Percentiles rank a stretch among this genome's conserved stretches.
Conservation (phyloP, 2,113 vertebrate genomes). For the Bungarus multicinctus region DNA sequence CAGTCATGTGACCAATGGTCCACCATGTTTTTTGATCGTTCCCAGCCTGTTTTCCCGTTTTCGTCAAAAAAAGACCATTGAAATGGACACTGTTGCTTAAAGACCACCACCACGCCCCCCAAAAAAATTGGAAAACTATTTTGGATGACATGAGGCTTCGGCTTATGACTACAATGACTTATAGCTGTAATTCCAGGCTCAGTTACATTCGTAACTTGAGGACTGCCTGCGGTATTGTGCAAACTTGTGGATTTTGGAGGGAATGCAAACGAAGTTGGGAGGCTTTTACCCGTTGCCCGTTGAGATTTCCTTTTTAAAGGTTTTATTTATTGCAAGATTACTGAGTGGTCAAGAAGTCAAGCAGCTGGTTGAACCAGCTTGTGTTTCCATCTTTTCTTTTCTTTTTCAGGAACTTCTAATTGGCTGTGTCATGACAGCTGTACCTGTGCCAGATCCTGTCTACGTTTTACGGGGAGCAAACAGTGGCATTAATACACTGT, state of each 20-base stretch:
- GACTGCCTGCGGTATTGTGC: not conserved
- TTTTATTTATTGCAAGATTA: not conserved
- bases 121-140: not conserved
- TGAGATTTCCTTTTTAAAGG: not conserved
- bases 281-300: not conserved
- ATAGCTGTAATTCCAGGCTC: not conserved
- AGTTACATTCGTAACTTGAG: not conserved
- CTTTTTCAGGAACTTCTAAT: not conserved
- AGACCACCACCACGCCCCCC: too few relatives aligned
- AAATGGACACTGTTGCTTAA: too few relatives aligned
- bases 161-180: not conserved
- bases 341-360: not conserved
- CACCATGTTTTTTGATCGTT: too few relatives aligned
- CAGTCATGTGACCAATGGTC: too few relatives aligned
- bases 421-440: slow-evolving; percentile 58
- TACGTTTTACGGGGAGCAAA: slow-evolving; percentile 85
- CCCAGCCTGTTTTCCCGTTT: too few relatives aligned
- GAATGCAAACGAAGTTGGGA: not conserved
- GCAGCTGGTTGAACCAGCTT: not conserved
- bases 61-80: too few relatives aligned
- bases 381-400: not conserved
- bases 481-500: slow-evolving; percentile 80
- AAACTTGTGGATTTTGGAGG: not conserved
- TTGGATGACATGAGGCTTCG: not conserved
- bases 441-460: slow-evolving; percentile 78